Percentiles rank a stretch among this genome's conserved stretches.
Conservation (phyloP, 2,113 vertebrate genomes). For the Camelus dromedarius region DNA sequence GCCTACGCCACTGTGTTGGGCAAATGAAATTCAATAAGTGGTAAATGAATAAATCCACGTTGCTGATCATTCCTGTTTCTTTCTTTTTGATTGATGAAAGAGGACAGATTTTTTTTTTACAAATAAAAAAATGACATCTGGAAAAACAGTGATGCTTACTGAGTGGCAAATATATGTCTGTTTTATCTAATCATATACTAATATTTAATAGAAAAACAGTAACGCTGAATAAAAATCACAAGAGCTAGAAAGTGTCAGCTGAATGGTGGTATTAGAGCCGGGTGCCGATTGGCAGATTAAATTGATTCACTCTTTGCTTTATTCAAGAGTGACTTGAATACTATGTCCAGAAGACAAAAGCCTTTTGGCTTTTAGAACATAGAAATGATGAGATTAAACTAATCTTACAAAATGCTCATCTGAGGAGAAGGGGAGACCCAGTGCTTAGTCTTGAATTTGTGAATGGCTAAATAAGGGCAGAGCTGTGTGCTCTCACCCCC, state of each 20-base stretch:
- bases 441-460: not conserved
- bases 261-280: not conserved
- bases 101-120: not conserved
- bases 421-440: not conserved
- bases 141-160: not conserved
- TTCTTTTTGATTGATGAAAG: conserved; percentile 13
- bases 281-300: not conserved
- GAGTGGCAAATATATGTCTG: not conserved
- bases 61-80: not conserved
- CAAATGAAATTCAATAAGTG: not conserved
- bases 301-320: not conserved
- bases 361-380: conserved; percentile 2
- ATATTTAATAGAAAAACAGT: not conserved
- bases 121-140: not conserved
- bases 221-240: not conserved
- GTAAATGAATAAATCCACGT: not conserved
- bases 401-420: not conserved
- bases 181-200: not conserved
- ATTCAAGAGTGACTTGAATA: not conserved
- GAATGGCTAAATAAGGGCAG: not conserved
- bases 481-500: not conserved
- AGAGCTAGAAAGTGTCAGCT: not conserved
- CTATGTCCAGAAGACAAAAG: not conserved
- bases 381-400: conserved; percentile 14
- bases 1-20: not conserved